Evolutionary conservation across 2,888 invertebrate genomes (phyloP).

Genomic region (Zhengitettix transpicula): DNA sequence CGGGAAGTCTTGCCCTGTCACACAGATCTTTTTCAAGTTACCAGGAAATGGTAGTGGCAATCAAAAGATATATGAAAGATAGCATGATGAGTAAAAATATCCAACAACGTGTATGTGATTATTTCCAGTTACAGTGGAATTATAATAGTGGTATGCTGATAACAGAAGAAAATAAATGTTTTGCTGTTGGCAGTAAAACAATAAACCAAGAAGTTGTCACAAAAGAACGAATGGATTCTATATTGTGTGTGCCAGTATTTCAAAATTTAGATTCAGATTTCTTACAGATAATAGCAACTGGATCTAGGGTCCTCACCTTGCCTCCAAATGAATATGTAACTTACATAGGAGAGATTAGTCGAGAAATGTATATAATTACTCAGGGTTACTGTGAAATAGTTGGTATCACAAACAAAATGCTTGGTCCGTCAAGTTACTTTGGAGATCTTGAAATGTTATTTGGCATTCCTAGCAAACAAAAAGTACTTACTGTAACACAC

Average conservation of each 20-base stretch:
- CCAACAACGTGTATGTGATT: not conserved
- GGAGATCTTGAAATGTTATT: constrained; percentile 32
- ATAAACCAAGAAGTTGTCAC: constrained; percentile 30
- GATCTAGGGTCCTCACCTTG: constrained; percentile 29
- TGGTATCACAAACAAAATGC: constrained; percentile 21
- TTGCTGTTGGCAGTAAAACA: constrained; percentile 24
- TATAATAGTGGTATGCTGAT: constrained; percentile 1
- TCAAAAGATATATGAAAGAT: constrained; percentile 33
- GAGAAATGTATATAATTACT: constrained; percentile 35
- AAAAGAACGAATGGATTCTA: constrained; percentile 29
- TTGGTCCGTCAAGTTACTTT: constrained; percentile 32
- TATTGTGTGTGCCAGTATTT: constrained; percentile 28
- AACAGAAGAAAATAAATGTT: constrained; percentile 2
- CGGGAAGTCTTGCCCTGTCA: constrained; percentile 32
- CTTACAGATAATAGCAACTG: constrained; percentile 30
- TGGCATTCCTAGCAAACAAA: constrained; percentile 31
- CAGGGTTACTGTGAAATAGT: constrained; percentile 31
- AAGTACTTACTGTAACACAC: constrained; percentile 33
- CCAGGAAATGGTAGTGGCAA: constrained; percentile 31
- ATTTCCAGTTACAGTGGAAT: constrained; percentile 5
- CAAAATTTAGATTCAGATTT: constrained; percentile 21
- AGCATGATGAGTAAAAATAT: constrained; percentile 26
- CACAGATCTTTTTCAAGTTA: constrained; percentile 25
- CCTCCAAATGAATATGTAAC: constrained; percentile 36
- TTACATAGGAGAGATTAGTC: constrained; percentile 32